Conservation (phyloP, 2,888 invertebrate genomes). For the Eupithecia subfuscata region DNA sequence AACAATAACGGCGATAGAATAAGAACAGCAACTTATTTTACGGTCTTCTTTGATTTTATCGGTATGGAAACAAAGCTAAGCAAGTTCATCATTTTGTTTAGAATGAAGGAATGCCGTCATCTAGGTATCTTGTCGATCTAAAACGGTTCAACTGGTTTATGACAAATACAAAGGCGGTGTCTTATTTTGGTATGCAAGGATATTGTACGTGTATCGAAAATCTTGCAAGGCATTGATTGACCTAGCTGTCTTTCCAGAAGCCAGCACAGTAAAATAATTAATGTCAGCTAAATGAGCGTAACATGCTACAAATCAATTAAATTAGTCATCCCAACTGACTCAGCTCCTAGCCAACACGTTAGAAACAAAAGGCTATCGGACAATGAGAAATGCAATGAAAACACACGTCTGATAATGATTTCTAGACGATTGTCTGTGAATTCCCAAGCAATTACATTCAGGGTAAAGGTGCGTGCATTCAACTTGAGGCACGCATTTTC, state of each 20-base stretch:
- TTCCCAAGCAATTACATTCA: slow-evolving; percentile 32
- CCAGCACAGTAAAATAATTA: slow-evolving; percentile 62
- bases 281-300: slow-evolving; percentile 70
- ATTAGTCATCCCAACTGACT: slow-evolving; percentile 78
- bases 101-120: slow-evolving; percentile 1
- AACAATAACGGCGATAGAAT: slow-evolving; percentile 1
- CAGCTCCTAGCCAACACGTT: slow-evolving; percentile 46
- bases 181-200: not conserved
- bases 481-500: slow-evolving; percentile 23
- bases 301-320: slow-evolving; percentile 71
- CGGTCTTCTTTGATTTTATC: slow-evolving; percentile 4
- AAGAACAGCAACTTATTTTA: not conserved
- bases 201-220: not conserved
- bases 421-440: slow-evolving; percentile 32
- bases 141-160: not conserved
- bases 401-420: slow-evolving; percentile 35
- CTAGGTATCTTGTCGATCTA: slow-evolving; percentile 1
- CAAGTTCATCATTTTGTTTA: not conserved
- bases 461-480: slow-evolving; percentile 20
- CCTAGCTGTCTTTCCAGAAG: slow-evolving; percentile 26
- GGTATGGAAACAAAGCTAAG: not conserved
- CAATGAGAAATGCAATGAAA: slow-evolving; percentile 49
- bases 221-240: not conserved
- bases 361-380: slow-evolving; percentile 58
- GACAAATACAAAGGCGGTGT: not conserved